These are phyloP conservation scores for Zootoca vivipara DNA, from an alignment of 2,113 vertebrate genomes.

Conservation along the genomic window DNA sequence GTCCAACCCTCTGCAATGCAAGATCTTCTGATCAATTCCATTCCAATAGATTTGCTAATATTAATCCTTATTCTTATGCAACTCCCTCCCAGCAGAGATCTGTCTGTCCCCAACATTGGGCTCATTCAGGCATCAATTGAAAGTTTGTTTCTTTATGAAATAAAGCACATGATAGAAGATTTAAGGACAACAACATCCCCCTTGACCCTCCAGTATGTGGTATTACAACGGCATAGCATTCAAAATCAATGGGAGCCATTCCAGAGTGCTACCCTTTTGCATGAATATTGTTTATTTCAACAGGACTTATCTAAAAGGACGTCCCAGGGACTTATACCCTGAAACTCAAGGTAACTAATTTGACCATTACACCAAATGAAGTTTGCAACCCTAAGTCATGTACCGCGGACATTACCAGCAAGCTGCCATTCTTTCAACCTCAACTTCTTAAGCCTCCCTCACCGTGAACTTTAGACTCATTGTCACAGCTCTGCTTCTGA, in stretches of 20 bases:
- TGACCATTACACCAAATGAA: neutral
- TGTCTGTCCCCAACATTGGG: no score
- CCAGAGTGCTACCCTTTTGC: neutral
- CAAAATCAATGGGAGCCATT: neutral
- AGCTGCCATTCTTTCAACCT: conserved; percentile 6
- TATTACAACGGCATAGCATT: neutral
- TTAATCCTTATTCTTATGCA: neutral
- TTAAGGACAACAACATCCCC: no score
- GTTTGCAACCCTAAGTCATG: neutral
- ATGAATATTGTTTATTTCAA: neutral
- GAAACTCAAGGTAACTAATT: neutral
- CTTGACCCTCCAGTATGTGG: no score
- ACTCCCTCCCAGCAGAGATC: no score
- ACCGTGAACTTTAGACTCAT: conserved; percentile 46
- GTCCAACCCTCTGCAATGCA: no score
- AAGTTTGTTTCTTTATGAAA: no score
- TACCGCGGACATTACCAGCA: neutral
- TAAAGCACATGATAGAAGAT: no score
- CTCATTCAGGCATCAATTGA: no score
- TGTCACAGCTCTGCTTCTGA: conserved; percentile 28
- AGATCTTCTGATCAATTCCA: neutral
- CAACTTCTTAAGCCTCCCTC: conserved; percentile 37
- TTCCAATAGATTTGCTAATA: neutral
- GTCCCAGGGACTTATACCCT: neutral
- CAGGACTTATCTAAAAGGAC: neutral